These are phyloP conservation scores for Hermaeophaga mercurialis DNA, from an alignment of 2,888 invertebrate genomes.

Conservation along the genomic window DNA sequence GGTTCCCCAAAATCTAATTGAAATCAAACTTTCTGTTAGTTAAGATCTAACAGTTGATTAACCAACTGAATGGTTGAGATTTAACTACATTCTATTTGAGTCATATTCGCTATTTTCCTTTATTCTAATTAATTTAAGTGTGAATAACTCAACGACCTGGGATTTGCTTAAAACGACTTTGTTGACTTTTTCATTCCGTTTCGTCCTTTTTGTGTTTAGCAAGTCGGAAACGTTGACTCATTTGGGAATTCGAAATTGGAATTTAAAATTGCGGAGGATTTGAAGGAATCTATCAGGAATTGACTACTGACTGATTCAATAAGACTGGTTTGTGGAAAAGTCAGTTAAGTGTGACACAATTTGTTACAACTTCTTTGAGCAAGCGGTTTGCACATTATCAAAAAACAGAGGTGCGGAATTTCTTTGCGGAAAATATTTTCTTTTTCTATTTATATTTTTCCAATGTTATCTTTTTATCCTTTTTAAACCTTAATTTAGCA, in stretches of 20 bases:
- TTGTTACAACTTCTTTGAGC: not conserved
- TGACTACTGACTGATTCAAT: conserved; percentile 14
- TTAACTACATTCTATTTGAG: conserved; percentile 11
- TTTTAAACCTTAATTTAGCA: too few relatives aligned
- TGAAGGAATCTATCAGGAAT: conserved; percentile 15
- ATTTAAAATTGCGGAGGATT: conserved; percentile 20
- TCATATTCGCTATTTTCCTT: conserved; percentile 20
- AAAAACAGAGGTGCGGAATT: too few relatives aligned
- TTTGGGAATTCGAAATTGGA: conserved; percentile 20
- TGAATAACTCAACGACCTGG: conserved; percentile 16
- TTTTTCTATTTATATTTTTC: too few relatives aligned
- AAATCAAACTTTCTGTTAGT: not conserved
- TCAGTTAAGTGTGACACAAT: not conserved
- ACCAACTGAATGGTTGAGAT: conserved; percentile 7
- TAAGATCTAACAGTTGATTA: not conserved
- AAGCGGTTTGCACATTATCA: too few relatives aligned
- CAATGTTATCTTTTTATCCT: too few relatives aligned
- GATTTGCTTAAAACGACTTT: conserved; percentile 21
- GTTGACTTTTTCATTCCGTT: conserved; percentile 19
- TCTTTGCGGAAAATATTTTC: too few relatives aligned
- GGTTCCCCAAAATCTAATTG: not conserved
- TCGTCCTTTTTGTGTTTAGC: conserved; percentile 13
- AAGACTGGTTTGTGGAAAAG: not conserved
- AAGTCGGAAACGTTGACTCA: conserved; percentile 6
- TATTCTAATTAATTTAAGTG: conserved; percentile 22